Conservation (phyloP, 2,888 invertebrate genomes). For the Drosophila maculinotata region DNA sequence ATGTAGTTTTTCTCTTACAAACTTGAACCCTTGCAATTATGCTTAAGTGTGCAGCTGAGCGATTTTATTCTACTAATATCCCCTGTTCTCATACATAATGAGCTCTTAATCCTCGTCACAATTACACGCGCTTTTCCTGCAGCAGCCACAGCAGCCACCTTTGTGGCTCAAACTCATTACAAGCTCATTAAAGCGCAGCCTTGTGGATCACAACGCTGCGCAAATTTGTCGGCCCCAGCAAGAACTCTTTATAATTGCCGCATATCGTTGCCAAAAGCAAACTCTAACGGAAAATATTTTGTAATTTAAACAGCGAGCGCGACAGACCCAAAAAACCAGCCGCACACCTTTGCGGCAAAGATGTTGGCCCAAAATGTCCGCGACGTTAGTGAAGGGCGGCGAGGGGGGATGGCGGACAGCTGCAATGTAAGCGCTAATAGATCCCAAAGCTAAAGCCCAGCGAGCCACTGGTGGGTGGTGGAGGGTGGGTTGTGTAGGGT, state of each 20-base stretch:
- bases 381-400: no score
- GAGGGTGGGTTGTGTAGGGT: background rate
- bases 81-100: slow-evolving; percentile 35
- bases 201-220: slow-evolving; percentile 16
- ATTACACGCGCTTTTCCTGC: slow-evolving; percentile 29
- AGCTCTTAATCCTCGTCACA: slow-evolving; percentile 50
- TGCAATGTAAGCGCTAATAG: slow-evolving; percentile 65
- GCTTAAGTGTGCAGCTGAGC: slow-evolving; percentile 24
- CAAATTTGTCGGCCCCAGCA: slow-evolving; percentile 20
- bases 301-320: slow-evolving; percentile 59
- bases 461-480: background rate
- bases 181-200: slow-evolving; percentile 39
- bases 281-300: slow-evolving; percentile 71
- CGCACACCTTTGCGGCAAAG: slow-evolving; percentile 60
- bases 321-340: slow-evolving; percentile 32
- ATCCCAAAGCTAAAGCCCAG: slow-evolving; percentile 61
- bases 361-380: slow-evolving; percentile 37
- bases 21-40: slow-evolving; percentile 23
- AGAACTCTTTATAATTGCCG: slow-evolving; percentile 61
- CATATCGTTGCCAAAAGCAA: slow-evolving; percentile 45
- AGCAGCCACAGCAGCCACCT: slow-evolving; percentile 23
- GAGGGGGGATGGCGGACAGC: slow-evolving; percentile 10
- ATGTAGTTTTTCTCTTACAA: background rate
- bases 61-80: slow-evolving; percentile 35
- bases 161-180: slow-evolving; percentile 43